Evolutionary conservation across 2,888 invertebrate species (phyloP).

Genomic region (Oscheius onirici): DNA sequence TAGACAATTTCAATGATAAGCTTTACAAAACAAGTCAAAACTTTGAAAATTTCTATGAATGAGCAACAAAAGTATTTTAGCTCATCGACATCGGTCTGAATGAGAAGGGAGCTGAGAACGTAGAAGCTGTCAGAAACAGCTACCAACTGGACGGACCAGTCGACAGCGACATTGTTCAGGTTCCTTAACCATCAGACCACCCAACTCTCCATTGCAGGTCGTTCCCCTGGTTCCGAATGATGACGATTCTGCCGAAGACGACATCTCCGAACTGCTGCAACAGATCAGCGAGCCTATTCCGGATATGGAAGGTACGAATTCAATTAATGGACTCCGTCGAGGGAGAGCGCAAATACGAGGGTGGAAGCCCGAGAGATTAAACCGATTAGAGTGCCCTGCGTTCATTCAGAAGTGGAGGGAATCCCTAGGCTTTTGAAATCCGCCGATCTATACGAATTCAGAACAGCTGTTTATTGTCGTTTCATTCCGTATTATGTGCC

Average conservation of each 20-base stretch:
- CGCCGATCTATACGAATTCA: too few relatives aligned
- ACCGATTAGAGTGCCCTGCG: too few relatives aligned
- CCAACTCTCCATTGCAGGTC: slow-evolving; percentile 5
- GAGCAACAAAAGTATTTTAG: slow-evolving; percentile 22
- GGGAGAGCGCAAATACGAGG: neutral
- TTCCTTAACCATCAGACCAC: neutral
- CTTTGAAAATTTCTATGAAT: too few relatives aligned
- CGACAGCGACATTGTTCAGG: slow-evolving; percentile 11
- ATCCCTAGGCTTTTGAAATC: too few relatives aligned
- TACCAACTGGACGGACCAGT: neutral
- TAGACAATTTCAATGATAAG: too few relatives aligned
- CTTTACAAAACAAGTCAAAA: too few relatives aligned
- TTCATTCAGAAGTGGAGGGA: too few relatives aligned
- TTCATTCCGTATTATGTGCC: too few relatives aligned
- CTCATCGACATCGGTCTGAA: slow-evolving; percentile 50
- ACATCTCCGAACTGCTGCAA: slow-evolving; percentile 40
- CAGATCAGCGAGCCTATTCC: slow-evolving; percentile 47
- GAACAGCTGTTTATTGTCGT: too few relatives aligned
- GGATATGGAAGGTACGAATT: slow-evolving; percentile 27
- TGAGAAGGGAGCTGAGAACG: slow-evolving; percentile 4
- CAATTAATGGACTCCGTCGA: neutral
- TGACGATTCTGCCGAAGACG: slow-evolving; percentile 34
- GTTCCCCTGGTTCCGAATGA: slow-evolving; percentile 29
- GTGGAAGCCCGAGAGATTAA: neutral
- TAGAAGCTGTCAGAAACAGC: slow-evolving; percentile 2